Evolutionary conservation across 2,888 invertebrate genomes (phyloP).

Genomic region (Dinocampus coccinellae): DNA sequence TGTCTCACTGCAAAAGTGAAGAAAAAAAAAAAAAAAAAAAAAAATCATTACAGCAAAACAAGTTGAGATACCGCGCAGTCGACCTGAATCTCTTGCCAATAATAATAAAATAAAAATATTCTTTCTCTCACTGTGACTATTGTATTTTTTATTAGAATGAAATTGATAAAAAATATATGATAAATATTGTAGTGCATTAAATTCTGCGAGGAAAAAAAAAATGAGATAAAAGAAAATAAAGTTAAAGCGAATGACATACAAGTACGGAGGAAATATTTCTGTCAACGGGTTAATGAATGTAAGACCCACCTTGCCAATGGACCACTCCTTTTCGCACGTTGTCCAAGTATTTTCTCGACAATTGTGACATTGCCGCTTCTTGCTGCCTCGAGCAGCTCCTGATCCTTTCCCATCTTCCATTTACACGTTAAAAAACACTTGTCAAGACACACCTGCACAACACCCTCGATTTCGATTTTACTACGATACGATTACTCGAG

Average conservation of each 20-base stretch:
- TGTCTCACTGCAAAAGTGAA: too few species aligned
- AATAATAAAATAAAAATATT: not conserved
- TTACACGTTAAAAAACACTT: constrained; percentile 60
- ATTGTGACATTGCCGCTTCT: constrained; percentile 90
- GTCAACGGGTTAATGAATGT: constrained; percentile 51
- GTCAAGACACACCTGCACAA: constrained; percentile 41
- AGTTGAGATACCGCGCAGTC: constrained; percentile 10
- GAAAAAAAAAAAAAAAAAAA: not conserved
- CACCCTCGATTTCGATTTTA: constrained; percentile 60
- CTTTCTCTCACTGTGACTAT: not conserved
- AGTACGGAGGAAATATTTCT: constrained; percentile 25
- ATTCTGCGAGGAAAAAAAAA: constrained; percentile 10
- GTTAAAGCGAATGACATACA: not conserved
- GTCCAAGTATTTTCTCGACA: constrained; percentile 91
- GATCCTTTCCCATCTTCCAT: constrained; percentile 92
- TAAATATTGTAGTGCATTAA: not conserved
- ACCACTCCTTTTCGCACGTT: constrained; percentile 92
- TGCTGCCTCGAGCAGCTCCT: constrained; percentile 95
- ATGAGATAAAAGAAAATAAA: constrained; percentile 11
- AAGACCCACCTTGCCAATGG: constrained; percentile 88
- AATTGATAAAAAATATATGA: not conserved
- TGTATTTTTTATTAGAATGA: not conserved
- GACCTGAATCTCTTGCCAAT: not conserved
- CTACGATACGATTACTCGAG: constrained; percentile 65
- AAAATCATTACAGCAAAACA: constrained; percentile 36